These are phyloP conservation scores for Campylomormyrus numenius DNA, from an alignment of 2,113 vertebrate genomes.

Conservation along the genomic window DNA sequence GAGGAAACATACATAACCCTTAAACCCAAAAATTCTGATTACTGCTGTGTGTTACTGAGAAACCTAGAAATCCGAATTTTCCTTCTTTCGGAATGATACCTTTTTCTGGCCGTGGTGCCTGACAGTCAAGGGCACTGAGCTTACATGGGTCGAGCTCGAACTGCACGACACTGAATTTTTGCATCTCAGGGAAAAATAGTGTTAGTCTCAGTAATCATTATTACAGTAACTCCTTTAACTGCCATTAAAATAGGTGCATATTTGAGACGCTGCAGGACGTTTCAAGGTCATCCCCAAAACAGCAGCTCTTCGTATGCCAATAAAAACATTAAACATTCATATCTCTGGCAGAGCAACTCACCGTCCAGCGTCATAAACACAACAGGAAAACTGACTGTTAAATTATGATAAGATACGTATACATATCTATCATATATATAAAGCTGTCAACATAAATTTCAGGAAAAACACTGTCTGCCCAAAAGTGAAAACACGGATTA, in stretches of 20 bases:
- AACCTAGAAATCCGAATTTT: conserved; percentile 9
- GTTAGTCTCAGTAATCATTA: conserved; percentile 38
- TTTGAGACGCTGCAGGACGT: conserved; percentile 58
- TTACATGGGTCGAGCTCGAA: conserved; percentile 51
- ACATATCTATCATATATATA: conserved; percentile 14
- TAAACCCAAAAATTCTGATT: conserved; percentile 26
- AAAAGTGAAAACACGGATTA: not conserved
- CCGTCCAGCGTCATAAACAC: conserved; percentile 38
- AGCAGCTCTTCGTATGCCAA: conserved; percentile 32
- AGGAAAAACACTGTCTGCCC: not conserved
- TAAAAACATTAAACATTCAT: conserved; percentile 56
- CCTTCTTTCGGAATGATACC: conserved; percentile 27
- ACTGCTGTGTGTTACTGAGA: conserved; percentile 17
- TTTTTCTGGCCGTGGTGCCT: conserved; percentile 54
- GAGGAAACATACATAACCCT: conserved; percentile 51
- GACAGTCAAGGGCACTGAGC: conserved; percentile 42
- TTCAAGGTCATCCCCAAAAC: conserved; percentile 63
- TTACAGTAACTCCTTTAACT: conserved; percentile 39
- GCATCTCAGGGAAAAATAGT: conserved; percentile 53
- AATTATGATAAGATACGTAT: conserved; percentile 43
- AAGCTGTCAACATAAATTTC: not conserved
- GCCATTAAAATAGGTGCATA: conserved; percentile 39
- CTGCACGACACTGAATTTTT: conserved; percentile 61
- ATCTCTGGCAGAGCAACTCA: conserved; percentile 39
- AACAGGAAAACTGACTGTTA: conserved; percentile 42